Evolutionary conservation across 1,140 invertebrate species (phyloP), one percentile per base, ranked within the genome.

Genomic region (Aphis craccivora): DNA sequence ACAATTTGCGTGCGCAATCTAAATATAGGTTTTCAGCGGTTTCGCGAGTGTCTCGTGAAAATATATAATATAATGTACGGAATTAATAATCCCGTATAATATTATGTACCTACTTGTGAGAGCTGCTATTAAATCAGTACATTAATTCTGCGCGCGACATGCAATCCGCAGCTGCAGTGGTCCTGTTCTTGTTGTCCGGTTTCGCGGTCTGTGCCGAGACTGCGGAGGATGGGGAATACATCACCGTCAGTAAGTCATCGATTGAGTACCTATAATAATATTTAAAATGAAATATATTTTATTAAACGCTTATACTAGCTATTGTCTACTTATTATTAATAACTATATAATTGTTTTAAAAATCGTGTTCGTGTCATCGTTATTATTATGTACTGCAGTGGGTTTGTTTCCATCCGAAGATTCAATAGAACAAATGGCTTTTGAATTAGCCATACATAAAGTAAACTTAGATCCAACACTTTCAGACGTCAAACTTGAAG

Each of bases 371-470:
- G 23, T 86, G 4, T 45, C 30, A 76, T 76, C 25, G 25, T 45
- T 55, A 30, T n/a, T 90, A 23, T 67, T 55, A 11, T 90, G 37
- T 81, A 23, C 60, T 22, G 22, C 96, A 99, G 98, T 98, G 95
- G 98, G 98, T 53, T 96, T 99, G 83, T 99, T 99, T 95, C 98
- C 98, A 96, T 97, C 97, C 45, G 96, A 96, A 67, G 97, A 98
- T 95, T 97, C 97, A 94, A 97, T 97, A 94, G 97, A 98, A 95
- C 98, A 98, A 95, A 96, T 98, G 84, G 98, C 98, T 45, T 99
- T 99, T 95, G 96, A 97, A 90, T 98, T 98, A 95, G 98, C 98
- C 6, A 97, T 98, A 37, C 98, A 98, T 94, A 97, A 97, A 95
- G 98, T 99, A 94, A 99, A 99, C 94, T 95, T 95, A 94, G 94